Percentiles rank a stretch among this genome's conserved stretches.
These are phyloP conservation scores for Chaetodon trifasciatus DNA, from an alignment of 2,797 vertebrate genomes.

Conservation along the genomic window DNA sequence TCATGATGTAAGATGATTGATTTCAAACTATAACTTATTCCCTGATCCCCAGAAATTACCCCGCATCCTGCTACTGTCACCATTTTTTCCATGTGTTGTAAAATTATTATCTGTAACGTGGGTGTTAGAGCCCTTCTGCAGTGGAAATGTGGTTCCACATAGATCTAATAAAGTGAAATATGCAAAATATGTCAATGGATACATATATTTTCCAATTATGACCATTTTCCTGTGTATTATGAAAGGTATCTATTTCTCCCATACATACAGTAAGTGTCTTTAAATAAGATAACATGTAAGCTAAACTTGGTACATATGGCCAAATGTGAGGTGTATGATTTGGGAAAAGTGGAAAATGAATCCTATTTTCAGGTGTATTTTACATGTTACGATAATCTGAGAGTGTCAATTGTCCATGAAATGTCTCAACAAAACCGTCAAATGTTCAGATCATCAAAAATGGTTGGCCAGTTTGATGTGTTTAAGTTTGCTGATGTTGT, in stretches of 20 bases:
- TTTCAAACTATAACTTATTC: conserved; percentile 21
- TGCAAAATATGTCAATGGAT: not conserved
- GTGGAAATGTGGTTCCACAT: not conserved
- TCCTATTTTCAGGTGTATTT: not conserved
- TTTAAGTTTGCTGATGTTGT: not conserved
- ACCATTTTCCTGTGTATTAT: not conserved
- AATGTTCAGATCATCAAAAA: not conserved
- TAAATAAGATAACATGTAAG: not conserved
- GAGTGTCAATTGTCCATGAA: conserved; percentile 8
- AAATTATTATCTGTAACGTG: not conserved
- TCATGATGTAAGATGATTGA: conserved; percentile 21
- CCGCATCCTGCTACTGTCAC: not conserved
- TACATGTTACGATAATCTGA: not conserved
- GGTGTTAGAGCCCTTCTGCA: not conserved
- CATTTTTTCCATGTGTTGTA: not conserved
- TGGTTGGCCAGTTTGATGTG: not conserved
- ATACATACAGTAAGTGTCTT: not conserved
- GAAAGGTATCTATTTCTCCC: not conserved
- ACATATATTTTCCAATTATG: not conserved
- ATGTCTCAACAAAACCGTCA: not conserved
- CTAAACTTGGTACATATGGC: not conserved
- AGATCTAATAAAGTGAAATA: not conserved
- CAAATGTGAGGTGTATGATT: not conserved
- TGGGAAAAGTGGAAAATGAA: not conserved
- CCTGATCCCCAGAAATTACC: conserved; percentile 8